These are phyloP conservation scores for Tenthredo scrophulariae DNA, from an alignment of 2,888 invertebrate genomes.

Conservation along the genomic window DNA sequence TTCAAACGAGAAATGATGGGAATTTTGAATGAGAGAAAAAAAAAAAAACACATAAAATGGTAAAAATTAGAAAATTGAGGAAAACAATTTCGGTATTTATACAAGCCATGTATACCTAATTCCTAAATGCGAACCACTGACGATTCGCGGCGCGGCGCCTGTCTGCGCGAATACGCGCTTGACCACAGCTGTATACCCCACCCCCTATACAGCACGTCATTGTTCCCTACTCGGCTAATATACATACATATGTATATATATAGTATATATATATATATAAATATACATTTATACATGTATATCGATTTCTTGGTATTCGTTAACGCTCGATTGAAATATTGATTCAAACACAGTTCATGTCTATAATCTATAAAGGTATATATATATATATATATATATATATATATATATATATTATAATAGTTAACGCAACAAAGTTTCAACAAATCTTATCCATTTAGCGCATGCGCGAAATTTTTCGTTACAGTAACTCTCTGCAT, in stretches of 20 bases:
- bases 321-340: background rate
- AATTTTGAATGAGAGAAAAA: background rate
- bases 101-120: background rate
- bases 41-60: background rate
- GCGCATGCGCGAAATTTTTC: background rate
- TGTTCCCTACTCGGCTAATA: slow-evolving; percentile 43
- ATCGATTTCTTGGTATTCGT: slow-evolving; percentile 18
- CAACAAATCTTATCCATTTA: no score
- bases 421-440: background rate
- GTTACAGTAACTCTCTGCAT: no score
- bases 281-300: background rate
- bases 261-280: background rate
- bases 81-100: background rate
- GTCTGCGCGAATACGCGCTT: slow-evolving; percentile 74
- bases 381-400: no score
- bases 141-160: slow-evolving; percentile 69
- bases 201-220: slow-evolving; percentile 21
- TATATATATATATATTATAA: no score
- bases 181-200: slow-evolving; percentile 37
- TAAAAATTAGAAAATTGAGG: background rate
- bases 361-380: no score
- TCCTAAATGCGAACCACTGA: slow-evolving; percentile 72
- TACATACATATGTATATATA: background rate
- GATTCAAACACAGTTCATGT: background rate
- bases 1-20: background rate